Percentiles rank a stretch among this genome's conserved stretches.
phyloP scores from a whole-genome alignment of 92 coral and sea anemone genomes.

The Epizoanthus ramosus region DNA sequence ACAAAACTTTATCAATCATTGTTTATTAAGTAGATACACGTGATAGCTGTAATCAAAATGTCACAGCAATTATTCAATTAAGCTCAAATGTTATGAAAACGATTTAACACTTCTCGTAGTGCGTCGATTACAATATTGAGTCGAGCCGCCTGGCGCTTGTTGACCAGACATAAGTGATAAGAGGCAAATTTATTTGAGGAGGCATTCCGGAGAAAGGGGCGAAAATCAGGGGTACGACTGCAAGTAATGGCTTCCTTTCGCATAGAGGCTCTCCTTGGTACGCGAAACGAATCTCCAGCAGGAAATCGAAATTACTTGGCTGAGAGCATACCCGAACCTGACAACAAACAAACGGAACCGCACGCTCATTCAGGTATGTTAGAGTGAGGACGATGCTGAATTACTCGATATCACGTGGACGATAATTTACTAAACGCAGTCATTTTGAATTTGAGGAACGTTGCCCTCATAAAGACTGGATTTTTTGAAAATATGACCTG shows the following conservation, averaged over 20 bases:
- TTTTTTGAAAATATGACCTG: background rate
- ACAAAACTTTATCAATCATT: conserved; percentile 35
- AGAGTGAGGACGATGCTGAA: background rate
- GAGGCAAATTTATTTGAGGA: no score
- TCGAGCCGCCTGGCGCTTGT: conserved; percentile 1
- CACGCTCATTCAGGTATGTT: conserved; percentile 5
- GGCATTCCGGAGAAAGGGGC: no score
- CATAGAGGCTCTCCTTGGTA: conserved; percentile 21
- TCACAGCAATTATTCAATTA: conserved; percentile 42
- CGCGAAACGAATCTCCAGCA: background rate
- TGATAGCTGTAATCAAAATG: conserved; percentile 35
- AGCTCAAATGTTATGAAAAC: conserved; percentile 39
- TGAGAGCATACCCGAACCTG: conserved; percentile 1
- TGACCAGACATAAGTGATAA: background rate
- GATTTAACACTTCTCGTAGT: conserved; percentile 34
- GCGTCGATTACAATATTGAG: background rate
- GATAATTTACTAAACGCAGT: background rate
- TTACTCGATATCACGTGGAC: background rate
- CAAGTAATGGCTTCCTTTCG: conserved; percentile 25
- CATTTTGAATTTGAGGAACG: background rate
- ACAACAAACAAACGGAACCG: background rate
- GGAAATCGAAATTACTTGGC: conserved; percentile 8
- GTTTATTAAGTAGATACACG: conserved; percentile 41
- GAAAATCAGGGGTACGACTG: no score
- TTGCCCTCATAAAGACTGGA: background rate